Evolutionary conservation across 1,140 invertebrate genomes (phyloP), one percentile per base, ranked within the genome.

Genomic region (honey bee (Apis mellifera)): DNA sequence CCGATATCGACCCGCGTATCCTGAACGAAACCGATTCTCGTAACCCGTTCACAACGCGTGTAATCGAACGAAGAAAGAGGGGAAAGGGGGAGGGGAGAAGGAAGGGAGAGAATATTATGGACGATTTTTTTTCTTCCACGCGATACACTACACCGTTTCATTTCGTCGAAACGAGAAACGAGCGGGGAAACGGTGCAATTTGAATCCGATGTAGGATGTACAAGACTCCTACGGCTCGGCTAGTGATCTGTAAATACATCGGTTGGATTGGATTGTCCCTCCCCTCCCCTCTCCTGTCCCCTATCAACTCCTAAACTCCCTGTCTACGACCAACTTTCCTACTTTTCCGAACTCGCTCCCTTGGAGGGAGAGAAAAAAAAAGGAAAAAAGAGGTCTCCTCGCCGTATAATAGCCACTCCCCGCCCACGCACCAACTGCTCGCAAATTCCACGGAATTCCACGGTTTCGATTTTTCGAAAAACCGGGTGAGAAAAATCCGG

Each of bases 231-330:
- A 88, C 81, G 64, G 79, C 42, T 70, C 66, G 64, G 73, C 84
- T 85, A 89, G 83, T 89, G 87, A 90, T 90, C 86, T 90, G 89
- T 91, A 89, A 90, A 89, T 90, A 90, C 83, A 90, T 89, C 84
- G 88, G 75, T 69, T 76, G 80, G 69, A 91, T 91, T 91, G 89
- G 86, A 89, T 90, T 89, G 88, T 75, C 84, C 86, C 32, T 3
- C 2, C 32, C 32, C 32, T 32, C 2, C 26, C 26, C n/a, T n/a
- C n/a, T n/a, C 26, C 26, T 26, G 1, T n/a, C 32, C 84, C 88
- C 32, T 87, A 88, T 89, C 83, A 78, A 70, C 73, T 85, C n/a
- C n/a, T n/a, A n/a, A 87, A 84, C 84, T 86, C 75, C 74, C 84
- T 65, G 84, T 88, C 62, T 86, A 82, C 70, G 84, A 78, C 75